These are phyloP conservation scores for Hippolais icterina DNA, from an alignment of 2,113 vertebrate species.

Conservation along the genomic window DNA sequence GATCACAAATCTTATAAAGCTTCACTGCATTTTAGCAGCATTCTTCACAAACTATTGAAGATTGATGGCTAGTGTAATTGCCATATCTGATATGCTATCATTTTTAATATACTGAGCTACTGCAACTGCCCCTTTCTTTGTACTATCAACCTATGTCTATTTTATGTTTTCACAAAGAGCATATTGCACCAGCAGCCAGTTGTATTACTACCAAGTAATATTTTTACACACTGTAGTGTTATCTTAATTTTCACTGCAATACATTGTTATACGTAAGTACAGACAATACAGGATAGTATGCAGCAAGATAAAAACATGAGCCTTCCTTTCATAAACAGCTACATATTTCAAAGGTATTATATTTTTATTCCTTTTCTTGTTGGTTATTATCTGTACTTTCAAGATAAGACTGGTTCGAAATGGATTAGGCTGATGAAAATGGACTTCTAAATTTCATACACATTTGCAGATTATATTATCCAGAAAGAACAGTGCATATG, in stretches of 20 bases:
- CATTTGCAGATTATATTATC: neutral
- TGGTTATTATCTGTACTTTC: conserved; percentile 4
- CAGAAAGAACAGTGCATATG: neutral
- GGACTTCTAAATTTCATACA: neutral
- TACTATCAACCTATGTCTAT: conserved; percentile 20
- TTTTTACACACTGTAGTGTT: neutral
- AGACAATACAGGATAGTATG: neutral
- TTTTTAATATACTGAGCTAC: conserved; percentile 64
- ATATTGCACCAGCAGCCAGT: neutral
- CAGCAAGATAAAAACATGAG: neutral
- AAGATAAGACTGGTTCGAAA: conserved; percentile 17
- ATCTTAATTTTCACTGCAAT: conserved; percentile 38
- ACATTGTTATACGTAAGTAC: neutral
- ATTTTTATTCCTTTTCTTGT: neutral
- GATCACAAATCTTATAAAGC: conserved; percentile 84
- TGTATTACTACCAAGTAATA: neutral
- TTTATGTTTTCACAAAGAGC: conserved; percentile 31
- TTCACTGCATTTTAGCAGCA: conserved; percentile 66
- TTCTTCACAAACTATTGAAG: conserved; percentile 74
- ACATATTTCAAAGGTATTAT: neutral
- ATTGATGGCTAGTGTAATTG: conserved; percentile 73
- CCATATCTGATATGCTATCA: conserved; percentile 54
- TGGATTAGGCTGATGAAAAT: neutral
- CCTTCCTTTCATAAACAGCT: conserved; percentile 5
- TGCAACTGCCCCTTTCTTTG: conserved; percentile 33